Conservation (phyloP, 2,797 vertebrate species). For the Ctenosaura bakeri region DNA sequence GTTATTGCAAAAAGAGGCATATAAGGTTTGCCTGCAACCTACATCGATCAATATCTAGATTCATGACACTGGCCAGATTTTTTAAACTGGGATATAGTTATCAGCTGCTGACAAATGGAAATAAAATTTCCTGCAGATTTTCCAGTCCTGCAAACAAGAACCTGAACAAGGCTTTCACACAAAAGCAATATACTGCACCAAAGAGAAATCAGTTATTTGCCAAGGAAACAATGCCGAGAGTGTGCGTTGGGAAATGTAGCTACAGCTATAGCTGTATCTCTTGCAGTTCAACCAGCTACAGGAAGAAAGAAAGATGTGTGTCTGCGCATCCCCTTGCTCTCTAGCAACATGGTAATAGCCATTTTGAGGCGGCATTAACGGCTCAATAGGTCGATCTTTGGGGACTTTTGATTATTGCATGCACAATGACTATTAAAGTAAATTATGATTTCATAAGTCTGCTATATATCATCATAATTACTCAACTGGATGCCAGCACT, state of each 20-base stretch:
- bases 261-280: too few species aligned
- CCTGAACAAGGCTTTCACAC: constrained; percentile 10
- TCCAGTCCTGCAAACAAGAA: constrained; percentile 43
- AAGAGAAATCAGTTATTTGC: neutral
- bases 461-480: too few species aligned
- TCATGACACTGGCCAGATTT: constrained; percentile 60
- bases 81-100: constrained; percentile 66
- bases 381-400: too few species aligned
- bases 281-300: too few species aligned
- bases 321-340: neutral
- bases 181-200: neutral
- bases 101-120: constrained; percentile 63
- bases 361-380: too few species aligned
- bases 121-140: constrained; percentile 57
- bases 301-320: too few species aligned
- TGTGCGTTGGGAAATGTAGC: too few species aligned
- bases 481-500: too few species aligned
- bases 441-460: too few species aligned
- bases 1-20: constrained; percentile 42
- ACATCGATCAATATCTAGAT: constrained; percentile 55
- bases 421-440: too few species aligned
- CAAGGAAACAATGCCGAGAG: neutral
- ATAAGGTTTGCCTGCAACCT: constrained; percentile 63
- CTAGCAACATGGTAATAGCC: too few species aligned
- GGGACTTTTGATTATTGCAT: too few species aligned